These are phyloP conservation scores for Anadara kagoshimensis DNA, from an alignment of 1,140 invertebrate species.

Conservation along the genomic window DNA sequence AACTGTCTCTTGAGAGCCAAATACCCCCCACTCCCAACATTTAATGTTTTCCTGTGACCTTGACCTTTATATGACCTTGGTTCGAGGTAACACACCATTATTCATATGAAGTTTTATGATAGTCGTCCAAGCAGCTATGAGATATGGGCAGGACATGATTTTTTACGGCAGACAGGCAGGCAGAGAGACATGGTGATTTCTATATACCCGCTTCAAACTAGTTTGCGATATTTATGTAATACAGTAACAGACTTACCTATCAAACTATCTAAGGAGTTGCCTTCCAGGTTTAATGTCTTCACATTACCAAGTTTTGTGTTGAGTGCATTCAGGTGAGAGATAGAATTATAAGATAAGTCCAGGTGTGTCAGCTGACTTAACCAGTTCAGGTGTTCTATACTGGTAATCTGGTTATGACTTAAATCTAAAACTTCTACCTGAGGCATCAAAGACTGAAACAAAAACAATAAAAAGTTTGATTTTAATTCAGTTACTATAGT, in stretches of 20 bases:
- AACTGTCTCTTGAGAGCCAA: too few relatives aligned
- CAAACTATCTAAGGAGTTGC: conserved; percentile 85
- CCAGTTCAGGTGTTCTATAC: conserved; percentile 85
- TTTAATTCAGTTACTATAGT: not conserved
- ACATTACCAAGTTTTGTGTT: conserved; percentile 92
- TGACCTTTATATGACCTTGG: too few relatives aligned
- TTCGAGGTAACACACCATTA: too few relatives aligned
- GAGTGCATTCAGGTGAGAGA: conserved; percentile 82
- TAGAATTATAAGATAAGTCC: conserved; percentile 84
- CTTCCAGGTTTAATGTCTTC: conserved; percentile 88
- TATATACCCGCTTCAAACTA: too few relatives aligned
- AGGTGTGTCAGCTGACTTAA: conserved; percentile 85
- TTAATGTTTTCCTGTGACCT: too few relatives aligned
- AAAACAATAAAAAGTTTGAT: not conserved
- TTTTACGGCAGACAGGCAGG: too few relatives aligned
- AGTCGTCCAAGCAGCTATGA: too few relatives aligned
- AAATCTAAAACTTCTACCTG: conserved; percentile 84
- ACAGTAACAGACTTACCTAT: conserved; percentile 47
- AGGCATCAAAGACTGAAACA: conserved; percentile 82
- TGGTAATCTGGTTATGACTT: conserved; percentile 83
- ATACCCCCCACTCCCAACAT: too few relatives aligned
- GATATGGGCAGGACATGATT: too few relatives aligned
- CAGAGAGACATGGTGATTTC: too few relatives aligned
- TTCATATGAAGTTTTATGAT: too few relatives aligned
- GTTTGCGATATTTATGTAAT: too few relatives aligned